A percentile compares a stretch with the other conserved stretches of the same genome.
phyloP scores from a whole-genome alignment of 2,113 vertebrate species.

The Columbina picui region DNA sequence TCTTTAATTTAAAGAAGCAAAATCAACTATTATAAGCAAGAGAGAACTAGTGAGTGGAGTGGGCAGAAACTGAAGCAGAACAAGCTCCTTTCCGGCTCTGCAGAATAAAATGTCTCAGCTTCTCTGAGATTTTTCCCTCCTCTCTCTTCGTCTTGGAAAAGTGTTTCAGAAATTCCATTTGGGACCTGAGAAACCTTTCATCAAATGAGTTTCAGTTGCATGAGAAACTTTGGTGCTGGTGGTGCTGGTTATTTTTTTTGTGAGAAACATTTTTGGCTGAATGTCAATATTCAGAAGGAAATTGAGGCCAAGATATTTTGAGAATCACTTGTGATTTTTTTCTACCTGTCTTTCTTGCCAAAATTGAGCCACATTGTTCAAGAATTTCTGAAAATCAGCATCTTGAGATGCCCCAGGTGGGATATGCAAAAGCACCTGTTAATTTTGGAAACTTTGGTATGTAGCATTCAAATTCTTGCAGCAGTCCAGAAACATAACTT shows the following conservation, averaged over 20 bases:
- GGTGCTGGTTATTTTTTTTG: not conserved
- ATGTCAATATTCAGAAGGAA: not conserved
- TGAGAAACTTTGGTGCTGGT: not conserved
- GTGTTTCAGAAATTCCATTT: not conserved
- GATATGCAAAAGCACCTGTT: not conserved
- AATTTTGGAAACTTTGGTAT: not conserved
- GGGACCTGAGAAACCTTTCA: not conserved
- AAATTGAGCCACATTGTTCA: not conserved
- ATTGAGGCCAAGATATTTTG: not conserved
- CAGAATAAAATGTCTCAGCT: not conserved
- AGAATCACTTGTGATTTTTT: not conserved
- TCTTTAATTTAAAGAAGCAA: not conserved
- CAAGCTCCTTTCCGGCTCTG: not conserved
- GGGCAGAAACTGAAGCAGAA: not conserved
- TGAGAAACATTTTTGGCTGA: not conserved
- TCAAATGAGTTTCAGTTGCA: not conserved
- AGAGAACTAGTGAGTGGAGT: not conserved
- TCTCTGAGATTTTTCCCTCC: not conserved
- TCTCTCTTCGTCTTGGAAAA: not conserved
- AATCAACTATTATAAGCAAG: not conserved
- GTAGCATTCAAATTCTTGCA: not conserved
- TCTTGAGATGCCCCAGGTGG: not conserved
- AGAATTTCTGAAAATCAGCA: not conserved
- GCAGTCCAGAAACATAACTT: not conserved
- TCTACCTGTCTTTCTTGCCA: not conserved